Conservation (phyloP, 2,797 vertebrate genomes). For the Bovichtus variegatus region DNA sequence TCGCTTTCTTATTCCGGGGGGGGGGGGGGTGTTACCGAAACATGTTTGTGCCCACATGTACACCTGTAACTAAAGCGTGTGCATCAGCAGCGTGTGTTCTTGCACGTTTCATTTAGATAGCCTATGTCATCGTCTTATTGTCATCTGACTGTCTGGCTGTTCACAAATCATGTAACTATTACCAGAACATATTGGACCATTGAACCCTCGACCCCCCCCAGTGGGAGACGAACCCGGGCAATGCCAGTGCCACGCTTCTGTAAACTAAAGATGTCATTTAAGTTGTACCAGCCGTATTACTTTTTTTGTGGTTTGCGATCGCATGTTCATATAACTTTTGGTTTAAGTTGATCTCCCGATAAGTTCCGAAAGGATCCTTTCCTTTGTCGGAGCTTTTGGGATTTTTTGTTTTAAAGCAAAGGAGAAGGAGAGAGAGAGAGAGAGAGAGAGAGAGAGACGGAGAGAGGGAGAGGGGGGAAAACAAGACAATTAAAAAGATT, state of each 20-base stretch:
- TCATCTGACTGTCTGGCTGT: constrained; percentile 17
- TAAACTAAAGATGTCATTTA: constrained; percentile 19
- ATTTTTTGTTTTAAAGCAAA: constrained; percentile 68
- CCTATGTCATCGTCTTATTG: background rate
- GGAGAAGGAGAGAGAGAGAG: constrained; percentile 1
- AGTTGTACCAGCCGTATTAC: constrained; percentile 22
- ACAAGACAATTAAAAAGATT: constrained; percentile 99
- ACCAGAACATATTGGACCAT: background rate
- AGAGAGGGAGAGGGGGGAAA: constrained; percentile 74
- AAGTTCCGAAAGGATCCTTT: constrained; percentile 59
- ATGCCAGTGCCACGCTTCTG: constrained; percentile 11
- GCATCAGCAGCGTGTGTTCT: background rate
- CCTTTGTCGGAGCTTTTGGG: constrained; percentile 86
- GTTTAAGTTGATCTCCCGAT: constrained; percentile 37
- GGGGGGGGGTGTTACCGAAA: background rate
- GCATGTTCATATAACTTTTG: constrained; percentile 49
- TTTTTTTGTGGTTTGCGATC: constrained; percentile 34
- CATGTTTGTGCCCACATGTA: constrained; percentile 26
- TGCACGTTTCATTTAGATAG: background rate
- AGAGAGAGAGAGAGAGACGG: constrained; percentile 24
- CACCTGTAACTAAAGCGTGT: constrained; percentile 65
- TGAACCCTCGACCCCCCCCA: constrained; percentile 21
- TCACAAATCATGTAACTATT: background rate
- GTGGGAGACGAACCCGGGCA: constrained; percentile 38
- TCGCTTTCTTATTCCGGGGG: background rate